Conservation (phyloP, 2,888 invertebrate genomes). For the Lasioglossum morio region DNA sequence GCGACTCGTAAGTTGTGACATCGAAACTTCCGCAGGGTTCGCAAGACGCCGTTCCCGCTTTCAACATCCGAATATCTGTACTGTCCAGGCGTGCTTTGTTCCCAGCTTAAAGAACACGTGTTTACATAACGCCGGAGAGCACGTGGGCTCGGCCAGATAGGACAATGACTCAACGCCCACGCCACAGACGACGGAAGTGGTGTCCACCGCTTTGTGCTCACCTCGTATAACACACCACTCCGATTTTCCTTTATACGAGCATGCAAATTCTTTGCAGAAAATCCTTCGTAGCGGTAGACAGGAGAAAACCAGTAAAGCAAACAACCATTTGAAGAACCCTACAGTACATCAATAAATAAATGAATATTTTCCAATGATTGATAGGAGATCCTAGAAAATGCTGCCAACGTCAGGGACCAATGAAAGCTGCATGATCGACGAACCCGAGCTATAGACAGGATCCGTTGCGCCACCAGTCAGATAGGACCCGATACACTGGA, state of each 20-base stretch:
- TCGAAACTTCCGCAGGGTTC: neutral
- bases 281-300: neutral
- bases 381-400: neutral
- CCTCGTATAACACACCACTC: neutral
- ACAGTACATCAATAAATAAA: neutral
- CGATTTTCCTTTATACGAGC: neutral
- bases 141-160: conserved; percentile 8
- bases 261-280: neutral
- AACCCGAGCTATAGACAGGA: neutral
- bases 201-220: conserved; percentile 5
- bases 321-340: too few species aligned
- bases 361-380: neutral
- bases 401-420: neutral
- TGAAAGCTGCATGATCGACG: neutral
- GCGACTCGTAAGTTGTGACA: neutral
- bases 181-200: neutral
- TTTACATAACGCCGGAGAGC: neutral
- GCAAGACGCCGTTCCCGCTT: neutral
- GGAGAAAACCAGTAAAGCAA: too few species aligned
- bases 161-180: conserved; percentile 17
- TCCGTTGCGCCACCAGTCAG: neutral
- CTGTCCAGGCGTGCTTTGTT: conserved; percentile 4
- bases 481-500: conserved; percentile 9
- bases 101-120: conserved; percentile 14
- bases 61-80: neutral